Base-by-base conservation (phyloP, 2,113 vertebrate species). In the Leptocoma aspasia region DNA sequence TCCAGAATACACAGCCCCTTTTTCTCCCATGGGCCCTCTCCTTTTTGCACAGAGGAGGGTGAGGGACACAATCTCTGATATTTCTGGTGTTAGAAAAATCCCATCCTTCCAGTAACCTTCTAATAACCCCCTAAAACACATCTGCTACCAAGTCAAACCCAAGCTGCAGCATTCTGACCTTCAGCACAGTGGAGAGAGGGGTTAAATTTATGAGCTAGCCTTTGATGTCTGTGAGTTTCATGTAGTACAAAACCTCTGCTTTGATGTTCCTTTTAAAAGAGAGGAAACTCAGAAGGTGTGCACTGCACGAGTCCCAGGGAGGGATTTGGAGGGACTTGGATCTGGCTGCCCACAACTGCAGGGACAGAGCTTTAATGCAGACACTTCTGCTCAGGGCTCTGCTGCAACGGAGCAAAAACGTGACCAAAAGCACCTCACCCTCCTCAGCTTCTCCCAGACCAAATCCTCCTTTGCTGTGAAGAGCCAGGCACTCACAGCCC, bases 191-290 rank as follows among this genome's bases (percentile, higher is more conserved):
- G 4, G 73, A 93, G 68, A 77, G 80, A 66, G 71, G 60, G 80
- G 65, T 86, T 94, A 81, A 37, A 71, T 31, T 70, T 6, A 70
- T 11, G 44, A 92, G 80, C 76, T 23, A 86, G 65, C 41, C 86
- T 96, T 94, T 94, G 92, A 97, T 84, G 89, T 86, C 72, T 89
- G 52, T 52, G 19, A 71, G 89, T 68, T 92, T 86, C 86, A 68
- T 1, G 41, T 28, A 77, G 89, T 35, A 71, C 72, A 59, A 96
- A 94, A 13, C 76, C 80, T 41, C 57, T 53, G 75, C 94, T 95
- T 94, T 92, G 92, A 95, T 91, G 86, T 91, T 75, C 41, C 41
- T 73, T 73, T n/a, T 15, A 37, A 28, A 70, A 56, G 64, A 78
- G 59, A 56, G 71, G 86, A 82, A 86, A 27, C 56, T 56, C 83